phyloP scores from a whole-genome alignment of 2,888 invertebrate species.

The Epistrophe eligans region DNA sequence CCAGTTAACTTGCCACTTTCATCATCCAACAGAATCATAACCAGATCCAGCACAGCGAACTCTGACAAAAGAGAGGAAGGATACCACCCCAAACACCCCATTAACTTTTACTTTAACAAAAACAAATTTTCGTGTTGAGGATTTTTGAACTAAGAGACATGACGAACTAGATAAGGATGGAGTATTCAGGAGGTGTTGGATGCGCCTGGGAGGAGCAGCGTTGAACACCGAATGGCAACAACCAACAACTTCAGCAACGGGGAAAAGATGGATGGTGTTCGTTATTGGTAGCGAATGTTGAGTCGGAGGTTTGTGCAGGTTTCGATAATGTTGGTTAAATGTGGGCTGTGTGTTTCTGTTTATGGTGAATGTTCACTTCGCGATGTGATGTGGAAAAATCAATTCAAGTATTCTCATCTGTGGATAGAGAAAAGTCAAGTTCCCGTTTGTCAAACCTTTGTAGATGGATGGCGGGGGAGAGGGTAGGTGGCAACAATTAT shows the following conservation, averaged over 20 bases:
- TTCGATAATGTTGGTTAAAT: constrained; percentile 35
- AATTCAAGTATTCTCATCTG: constrained; percentile 51
- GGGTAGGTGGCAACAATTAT: background rate
- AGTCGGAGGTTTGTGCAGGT: constrained; percentile 39
- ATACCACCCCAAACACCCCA: constrained; percentile 53
- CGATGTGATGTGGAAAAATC: constrained; percentile 65
- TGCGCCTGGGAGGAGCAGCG: constrained; percentile 7
- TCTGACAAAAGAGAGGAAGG: constrained; percentile 26
- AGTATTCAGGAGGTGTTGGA: constrained; percentile 1
- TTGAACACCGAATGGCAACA: constrained; percentile 2
- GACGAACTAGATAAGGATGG: constrained; percentile 4
- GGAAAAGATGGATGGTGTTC: constrained; percentile 29
- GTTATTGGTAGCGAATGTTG: constrained; percentile 28
- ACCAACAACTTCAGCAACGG: constrained; percentile 4
- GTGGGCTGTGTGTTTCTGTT: constrained; percentile 45
- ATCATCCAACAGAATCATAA: background rate
- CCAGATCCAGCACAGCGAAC: constrained; percentile 25
- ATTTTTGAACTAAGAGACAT: constrained; percentile 42
- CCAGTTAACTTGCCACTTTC: background rate
- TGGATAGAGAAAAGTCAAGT: constrained; percentile 37
- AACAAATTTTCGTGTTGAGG: constrained; percentile 58
- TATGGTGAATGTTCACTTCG: constrained; percentile 32
- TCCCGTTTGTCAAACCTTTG: constrained; percentile 5
- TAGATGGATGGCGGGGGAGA: background rate
- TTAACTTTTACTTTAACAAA: constrained; percentile 62